Conservation (phyloP, 1,140 invertebrate species). For the Eumaeus atala region DNA sequence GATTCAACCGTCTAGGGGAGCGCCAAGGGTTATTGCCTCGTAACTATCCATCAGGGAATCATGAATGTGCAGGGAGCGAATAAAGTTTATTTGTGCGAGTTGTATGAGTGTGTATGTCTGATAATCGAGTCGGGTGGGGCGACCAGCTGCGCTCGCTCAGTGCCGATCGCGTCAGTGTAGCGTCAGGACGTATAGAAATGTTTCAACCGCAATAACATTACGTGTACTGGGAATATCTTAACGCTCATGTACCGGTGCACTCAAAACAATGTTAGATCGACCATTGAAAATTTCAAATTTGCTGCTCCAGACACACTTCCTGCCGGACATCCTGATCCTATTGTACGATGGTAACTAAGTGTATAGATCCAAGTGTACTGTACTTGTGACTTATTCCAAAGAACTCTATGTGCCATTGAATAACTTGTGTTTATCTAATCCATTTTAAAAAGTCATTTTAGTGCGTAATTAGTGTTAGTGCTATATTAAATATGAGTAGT, state of each 20-base stretch:
- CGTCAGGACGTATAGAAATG: slow-evolving; percentile 34
- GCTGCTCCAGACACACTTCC: slow-evolving; percentile 48
- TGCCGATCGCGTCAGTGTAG: slow-evolving; percentile 41
- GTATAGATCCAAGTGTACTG: slow-evolving; percentile 25
- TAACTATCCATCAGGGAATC: slow-evolving; percentile 47
- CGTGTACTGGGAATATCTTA: neutral
- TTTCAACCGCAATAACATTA: slow-evolving; percentile 14
- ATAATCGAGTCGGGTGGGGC: slow-evolving; percentile 60
- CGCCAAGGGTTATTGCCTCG: slow-evolving; percentile 66
- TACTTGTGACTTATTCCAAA: slow-evolving; percentile 15
- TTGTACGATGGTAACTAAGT: slow-evolving; percentile 59
- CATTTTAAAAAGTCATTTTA: slow-evolving; percentile 44
- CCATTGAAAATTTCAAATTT: slow-evolving; percentile 59
- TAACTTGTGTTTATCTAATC: slow-evolving; percentile 54
- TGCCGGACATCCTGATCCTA: slow-evolving; percentile 62
- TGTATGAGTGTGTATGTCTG: slow-evolving; percentile 48
- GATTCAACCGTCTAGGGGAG: slow-evolving; percentile 52
- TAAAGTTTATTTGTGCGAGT: slow-evolving; percentile 68
- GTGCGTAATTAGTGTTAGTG: slow-evolving; percentile 37
- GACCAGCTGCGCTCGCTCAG: slow-evolving; percentile 44
- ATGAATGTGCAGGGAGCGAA: slow-evolving; percentile 63
- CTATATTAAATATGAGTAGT: slow-evolving; percentile 48
- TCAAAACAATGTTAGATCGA: slow-evolving; percentile 59
- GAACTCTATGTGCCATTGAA: slow-evolving; percentile 51
- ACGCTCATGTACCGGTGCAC: slow-evolving; percentile 9